A percentile compares a stretch with the other conserved stretches of the same genome.
These are phyloP conservation scores for Penaeus indicus DNA, from an alignment of 1,140 invertebrate genomes.

Conservation along the genomic window DNA sequence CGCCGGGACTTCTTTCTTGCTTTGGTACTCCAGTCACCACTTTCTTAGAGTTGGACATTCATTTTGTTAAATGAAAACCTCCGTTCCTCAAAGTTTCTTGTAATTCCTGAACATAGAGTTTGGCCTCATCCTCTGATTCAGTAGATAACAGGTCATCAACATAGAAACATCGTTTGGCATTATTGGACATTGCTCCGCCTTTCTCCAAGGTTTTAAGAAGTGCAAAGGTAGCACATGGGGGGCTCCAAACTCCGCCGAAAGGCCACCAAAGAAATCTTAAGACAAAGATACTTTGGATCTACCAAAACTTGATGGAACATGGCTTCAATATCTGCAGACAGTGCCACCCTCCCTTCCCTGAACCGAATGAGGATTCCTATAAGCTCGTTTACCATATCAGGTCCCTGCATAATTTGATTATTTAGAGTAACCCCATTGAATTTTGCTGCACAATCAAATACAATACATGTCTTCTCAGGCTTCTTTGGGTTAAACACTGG, in stretches of 20 bases:
- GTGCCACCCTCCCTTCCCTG: too few species aligned
- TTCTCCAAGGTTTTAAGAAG: background rate
- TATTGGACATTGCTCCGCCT: background rate
- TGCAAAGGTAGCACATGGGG: constrained; percentile 6
- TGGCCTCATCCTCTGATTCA: background rate
- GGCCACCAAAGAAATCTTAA: too few species aligned
- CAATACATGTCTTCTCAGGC: background rate
- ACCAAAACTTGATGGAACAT: too few species aligned
- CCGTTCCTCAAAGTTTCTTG: background rate
- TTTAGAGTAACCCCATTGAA: background rate
- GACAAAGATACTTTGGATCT: too few species aligned
- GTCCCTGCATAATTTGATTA: too few species aligned
- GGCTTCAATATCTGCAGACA: too few species aligned
- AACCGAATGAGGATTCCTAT: too few species aligned
- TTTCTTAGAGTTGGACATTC: constrained; percentile 19
- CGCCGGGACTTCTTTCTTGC: background rate
- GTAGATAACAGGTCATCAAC: constrained; percentile 24
- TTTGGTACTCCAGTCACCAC: background rate
- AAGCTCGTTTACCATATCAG: too few species aligned
- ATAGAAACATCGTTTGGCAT: background rate
- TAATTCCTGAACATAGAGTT: background rate
- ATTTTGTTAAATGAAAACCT: constrained; percentile 6
- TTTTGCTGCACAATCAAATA: constrained; percentile 13
- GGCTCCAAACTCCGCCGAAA: constrained; percentile 30
- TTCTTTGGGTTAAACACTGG: too few species aligned